These are phyloP conservation scores for Simalia tracyae DNA, from an alignment of 2,797 vertebrate genomes.

Conservation along the genomic window DNA sequence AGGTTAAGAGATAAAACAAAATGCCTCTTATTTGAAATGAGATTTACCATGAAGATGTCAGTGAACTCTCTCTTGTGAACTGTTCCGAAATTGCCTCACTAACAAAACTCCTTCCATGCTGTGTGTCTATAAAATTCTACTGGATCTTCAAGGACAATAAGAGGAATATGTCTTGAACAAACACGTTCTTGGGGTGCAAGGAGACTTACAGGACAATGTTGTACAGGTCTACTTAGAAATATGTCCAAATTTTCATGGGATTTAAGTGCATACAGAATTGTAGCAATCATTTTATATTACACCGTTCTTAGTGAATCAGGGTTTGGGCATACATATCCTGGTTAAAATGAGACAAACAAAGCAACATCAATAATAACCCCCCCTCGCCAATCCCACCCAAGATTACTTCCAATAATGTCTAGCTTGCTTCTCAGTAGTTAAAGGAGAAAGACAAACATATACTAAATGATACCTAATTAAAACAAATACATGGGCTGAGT, in stretches of 20 bases:
- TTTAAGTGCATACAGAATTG: neutral
- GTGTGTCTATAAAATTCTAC: neutral
- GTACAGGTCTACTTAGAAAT: neutral
- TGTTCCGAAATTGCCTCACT: neutral
- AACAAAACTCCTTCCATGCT: neutral
- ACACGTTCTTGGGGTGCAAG: conserved; percentile 13
- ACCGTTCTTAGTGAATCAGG: neutral
- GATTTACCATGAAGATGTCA: neutral
- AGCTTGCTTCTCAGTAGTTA: conserved; percentile 10
- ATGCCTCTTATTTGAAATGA: neutral
- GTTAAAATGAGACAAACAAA: neutral
- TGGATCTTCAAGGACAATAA: conserved; percentile 4
- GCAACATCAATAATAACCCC: conserved; percentile 15
- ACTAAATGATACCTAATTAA: conserved; percentile 4
- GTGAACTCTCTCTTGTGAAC: neutral
- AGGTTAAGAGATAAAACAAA: neutral
- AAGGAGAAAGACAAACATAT: neutral
- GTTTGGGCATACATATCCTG: conserved; percentile 2
- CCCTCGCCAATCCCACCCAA: neutral
- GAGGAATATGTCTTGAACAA: conserved; percentile 34
- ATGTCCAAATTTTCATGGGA: neutral
- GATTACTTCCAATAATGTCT: neutral
- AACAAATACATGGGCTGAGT: conserved; percentile 14
- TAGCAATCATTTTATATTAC: conserved; percentile 7
- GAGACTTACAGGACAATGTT: conserved; percentile 20